Conservation (phyloP, 2,113 vertebrate genomes). For the Pygoscelis antarcticus region DNA sequence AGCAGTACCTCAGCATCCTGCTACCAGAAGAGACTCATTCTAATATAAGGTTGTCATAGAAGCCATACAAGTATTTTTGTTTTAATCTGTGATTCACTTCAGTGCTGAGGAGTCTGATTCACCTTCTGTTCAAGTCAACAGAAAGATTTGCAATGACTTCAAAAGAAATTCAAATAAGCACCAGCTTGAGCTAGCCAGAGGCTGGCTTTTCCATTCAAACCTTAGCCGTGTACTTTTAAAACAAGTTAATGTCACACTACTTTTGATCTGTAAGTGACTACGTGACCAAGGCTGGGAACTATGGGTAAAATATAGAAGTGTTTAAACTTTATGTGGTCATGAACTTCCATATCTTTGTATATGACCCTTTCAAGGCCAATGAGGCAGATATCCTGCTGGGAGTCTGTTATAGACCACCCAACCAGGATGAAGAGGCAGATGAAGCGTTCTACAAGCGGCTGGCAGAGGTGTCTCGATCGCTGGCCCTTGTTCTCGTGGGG, state of each 20-base stretch:
- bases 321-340: background rate
- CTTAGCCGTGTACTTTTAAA: background rate
- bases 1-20: background rate
- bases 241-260: background rate
- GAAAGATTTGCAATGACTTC: background rate
- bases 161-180: background rate
- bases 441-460: too few species aligned
- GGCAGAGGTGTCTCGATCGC: too few species aligned
- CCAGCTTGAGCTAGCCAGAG: background rate
- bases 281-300: background rate
- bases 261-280: background rate
- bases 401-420: too few species aligned
- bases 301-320: background rate
- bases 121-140: background rate
- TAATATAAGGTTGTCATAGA: background rate
- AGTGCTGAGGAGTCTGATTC: background rate
- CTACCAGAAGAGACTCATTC: background rate
- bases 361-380: background rate
- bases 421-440: too few species aligned
- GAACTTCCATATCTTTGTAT: background rate
- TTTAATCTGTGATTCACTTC: background rate
- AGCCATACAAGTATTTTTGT: background rate
- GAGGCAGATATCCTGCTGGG: too few species aligned
- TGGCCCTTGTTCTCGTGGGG: too few species aligned
- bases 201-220: background rate